Evolutionary conservation across 2,113 vertebrate genomes (phyloP), one percentile per base, ranked within the genome.

Genomic region (Ramphastos sulfuratus): DNA sequence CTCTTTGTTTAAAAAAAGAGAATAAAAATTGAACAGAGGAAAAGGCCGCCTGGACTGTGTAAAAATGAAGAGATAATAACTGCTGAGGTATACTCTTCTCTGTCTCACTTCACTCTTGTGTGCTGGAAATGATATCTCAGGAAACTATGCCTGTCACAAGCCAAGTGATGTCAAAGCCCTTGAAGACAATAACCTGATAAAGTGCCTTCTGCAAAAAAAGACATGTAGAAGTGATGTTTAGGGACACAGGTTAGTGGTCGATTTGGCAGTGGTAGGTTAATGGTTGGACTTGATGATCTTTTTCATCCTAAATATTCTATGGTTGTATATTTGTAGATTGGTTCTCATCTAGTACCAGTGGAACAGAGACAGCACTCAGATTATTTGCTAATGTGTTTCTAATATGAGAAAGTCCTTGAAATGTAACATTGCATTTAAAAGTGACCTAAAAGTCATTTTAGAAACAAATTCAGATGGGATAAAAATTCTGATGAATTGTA

Each of bases 381-480:
- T 14, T 98, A 97, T 97, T 97, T 99, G 76, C 73, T 98, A 98
- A 90, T 97, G 98, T 90, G 98, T 98, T 97, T 98, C 98, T 97
- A 97, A 96, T 65, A 94, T 98, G 71, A 97, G 97, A 21, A 81
- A 69, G 64, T 94, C 96, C 23, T 98, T 96, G 95, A 97, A 98
- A 91, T 97, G 98, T 37, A 96, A 97, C 92, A 96, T 96, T 93
- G 95, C 98, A n/a, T 92, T 99, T 94, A 97, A 96, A 92, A 98
- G 96, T 35, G 98, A 98, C 95, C 96, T 98, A 66, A 96, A 96
- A 93, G 97, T 97, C 94, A 96, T 98, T 85, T 85, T 94, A 97
- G 96, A 97, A 97, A 87, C 98, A 98, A 97, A 97, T 98, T 95
- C 97, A 96, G 64, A 27, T 98, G 97, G 96, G 96, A 97, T 37